A percentile compares a stretch with the other conserved stretches of the same genome.
These are phyloP conservation scores for Ardeotis arabs DNA, from an alignment of 2,113 vertebrate genomes.

Conservation along the genomic window DNA sequence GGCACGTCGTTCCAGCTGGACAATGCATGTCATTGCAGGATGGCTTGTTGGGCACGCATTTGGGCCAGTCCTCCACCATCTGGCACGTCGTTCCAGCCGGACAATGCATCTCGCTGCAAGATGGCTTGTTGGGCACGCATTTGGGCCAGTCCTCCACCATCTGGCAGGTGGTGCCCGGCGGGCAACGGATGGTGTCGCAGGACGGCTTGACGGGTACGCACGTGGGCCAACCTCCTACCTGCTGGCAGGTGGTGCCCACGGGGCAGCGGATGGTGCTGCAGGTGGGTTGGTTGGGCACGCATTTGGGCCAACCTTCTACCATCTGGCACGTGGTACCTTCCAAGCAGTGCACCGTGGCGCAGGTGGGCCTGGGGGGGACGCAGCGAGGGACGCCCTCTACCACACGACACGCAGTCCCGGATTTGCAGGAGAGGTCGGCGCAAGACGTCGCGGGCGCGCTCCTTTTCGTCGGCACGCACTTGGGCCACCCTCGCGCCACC, in stretches of 20 bases:
- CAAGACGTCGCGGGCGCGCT: fast-evolving
- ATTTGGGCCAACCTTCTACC: no score
- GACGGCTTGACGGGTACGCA: neutral
- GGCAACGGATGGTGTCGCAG: neutral
- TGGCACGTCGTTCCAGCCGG: neutral
- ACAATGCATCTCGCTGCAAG: neutral
- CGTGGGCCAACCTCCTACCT: neutral
- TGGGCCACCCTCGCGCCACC: neutral
- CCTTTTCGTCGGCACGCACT: neutral
- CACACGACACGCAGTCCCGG: fast-evolving
- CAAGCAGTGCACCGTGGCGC: fast-evolving
- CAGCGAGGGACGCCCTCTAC: neutral
- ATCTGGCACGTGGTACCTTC: fast-evolving
- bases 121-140: neutral
- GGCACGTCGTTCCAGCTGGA: neutral
- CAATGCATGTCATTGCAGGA: no score
- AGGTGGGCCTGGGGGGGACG: neutral
- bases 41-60: no score
- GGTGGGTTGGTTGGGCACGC: no score
- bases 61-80: no score
- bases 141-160: neutral
- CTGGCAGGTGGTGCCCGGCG: neutral
- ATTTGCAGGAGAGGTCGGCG: neutral
- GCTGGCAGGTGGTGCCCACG: no score
- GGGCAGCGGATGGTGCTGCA: no score